phyloP scores from a whole-genome alignment of 1,140 invertebrate species.

The Phocides pigmalion region DNA sequence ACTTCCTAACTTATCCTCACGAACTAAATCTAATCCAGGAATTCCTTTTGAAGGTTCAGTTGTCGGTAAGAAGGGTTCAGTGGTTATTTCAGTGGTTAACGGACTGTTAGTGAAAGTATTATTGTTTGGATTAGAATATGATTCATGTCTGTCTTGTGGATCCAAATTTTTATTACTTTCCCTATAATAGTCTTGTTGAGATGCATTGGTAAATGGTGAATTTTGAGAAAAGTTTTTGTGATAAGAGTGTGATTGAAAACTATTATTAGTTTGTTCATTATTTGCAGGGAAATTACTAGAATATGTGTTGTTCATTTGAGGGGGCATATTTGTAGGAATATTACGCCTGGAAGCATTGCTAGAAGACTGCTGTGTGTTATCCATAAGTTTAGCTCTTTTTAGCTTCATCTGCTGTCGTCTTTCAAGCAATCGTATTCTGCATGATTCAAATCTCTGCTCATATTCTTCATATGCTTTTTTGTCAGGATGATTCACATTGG shows the following conservation, averaged over 20 bases:
- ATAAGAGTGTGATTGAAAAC: conserved; percentile 42
- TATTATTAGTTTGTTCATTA: conserved; percentile 26
- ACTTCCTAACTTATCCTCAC: conserved; percentile 56
- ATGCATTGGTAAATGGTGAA: conserved; percentile 35
- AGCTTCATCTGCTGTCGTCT: conserved; percentile 91
- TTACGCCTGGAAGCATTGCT: conserved; percentile 43
- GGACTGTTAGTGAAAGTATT: conserved; percentile 7
- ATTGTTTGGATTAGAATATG: conserved; percentile 37
- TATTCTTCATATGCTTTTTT: conserved; percentile 92
- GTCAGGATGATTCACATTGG: conserved; percentile 93
- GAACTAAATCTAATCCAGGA: conserved; percentile 87
- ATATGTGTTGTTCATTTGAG: conserved; percentile 44
- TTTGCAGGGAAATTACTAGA: conserved; percentile 31
- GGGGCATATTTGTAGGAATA: conserved; percentile 37
- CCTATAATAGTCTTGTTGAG: conserved; percentile 46
- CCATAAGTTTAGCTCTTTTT: conserved; percentile 82
- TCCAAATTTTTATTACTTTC: conserved; percentile 48
- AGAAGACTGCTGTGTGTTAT: conserved; percentile 41
- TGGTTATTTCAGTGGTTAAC: background rate
- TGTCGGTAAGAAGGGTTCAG: conserved; percentile 53
- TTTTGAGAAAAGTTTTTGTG: conserved; percentile 42
- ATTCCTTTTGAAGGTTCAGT: conserved; percentile 79
- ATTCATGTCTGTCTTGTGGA: conserved; percentile 56
- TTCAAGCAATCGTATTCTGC: conserved; percentile 90
- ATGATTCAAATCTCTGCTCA: conserved; percentile 92